Evolutionary conservation across 2,888 invertebrate species (phyloP).

Genomic region (Nomada fucata): DNA sequence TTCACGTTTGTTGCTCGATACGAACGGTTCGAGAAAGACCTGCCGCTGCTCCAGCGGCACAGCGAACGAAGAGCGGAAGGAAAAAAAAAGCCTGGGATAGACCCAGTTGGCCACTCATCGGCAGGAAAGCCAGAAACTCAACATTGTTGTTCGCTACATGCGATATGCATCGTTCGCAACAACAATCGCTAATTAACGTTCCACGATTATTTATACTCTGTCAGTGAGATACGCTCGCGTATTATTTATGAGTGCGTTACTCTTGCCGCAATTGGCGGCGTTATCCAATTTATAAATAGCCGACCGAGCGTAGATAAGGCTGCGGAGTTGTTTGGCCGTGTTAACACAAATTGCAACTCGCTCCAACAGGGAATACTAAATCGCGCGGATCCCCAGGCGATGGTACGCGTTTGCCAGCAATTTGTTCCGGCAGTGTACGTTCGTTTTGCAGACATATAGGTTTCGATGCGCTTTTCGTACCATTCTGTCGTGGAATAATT

Average conservation of each 20-base stretch:
- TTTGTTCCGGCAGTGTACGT: neutral
- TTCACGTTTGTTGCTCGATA: too few relatives aligned
- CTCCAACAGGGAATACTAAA: neutral
- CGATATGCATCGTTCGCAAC: constrained; percentile 32
- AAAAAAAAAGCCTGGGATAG: constrained; percentile 10
- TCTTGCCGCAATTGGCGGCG: constrained; percentile 29
- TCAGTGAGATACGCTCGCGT: constrained; percentile 26
- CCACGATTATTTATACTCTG: constrained; percentile 34
- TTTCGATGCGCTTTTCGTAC: neutral
- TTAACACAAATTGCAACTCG: neutral
- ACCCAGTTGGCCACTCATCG: neutral
- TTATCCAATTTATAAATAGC: constrained; percentile 42
- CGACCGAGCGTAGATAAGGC: constrained; percentile 15
- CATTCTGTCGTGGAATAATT: neutral
- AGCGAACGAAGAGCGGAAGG: neutral
- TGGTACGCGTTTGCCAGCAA: neutral
- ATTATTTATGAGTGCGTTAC: constrained; percentile 59
- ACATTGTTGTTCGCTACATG: neutral
- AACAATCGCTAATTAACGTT: constrained; percentile 53
- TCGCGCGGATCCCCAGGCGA: constrained; percentile 2
- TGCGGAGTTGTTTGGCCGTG: constrained; percentile 23
- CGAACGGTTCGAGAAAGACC: neutral
- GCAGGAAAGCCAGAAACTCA: neutral
- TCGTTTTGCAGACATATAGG: neutral
- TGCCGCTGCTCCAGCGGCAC: neutral